phyloP scores from a whole-genome alignment of 2,888 invertebrate species.

The Microplitis deprimator region DNA sequence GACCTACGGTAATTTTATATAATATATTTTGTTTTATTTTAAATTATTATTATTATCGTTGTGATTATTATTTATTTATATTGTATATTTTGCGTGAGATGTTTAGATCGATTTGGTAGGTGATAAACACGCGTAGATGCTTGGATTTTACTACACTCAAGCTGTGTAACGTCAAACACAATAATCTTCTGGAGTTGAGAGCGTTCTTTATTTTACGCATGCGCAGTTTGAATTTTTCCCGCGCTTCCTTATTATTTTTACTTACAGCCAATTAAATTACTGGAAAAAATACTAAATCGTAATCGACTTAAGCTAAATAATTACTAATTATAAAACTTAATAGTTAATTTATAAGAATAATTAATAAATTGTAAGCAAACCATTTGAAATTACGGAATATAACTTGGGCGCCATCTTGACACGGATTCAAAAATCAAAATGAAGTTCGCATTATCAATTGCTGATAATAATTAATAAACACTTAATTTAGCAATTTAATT shows the following conservation, averaged over 20 bases:
- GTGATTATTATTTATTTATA: neutral
- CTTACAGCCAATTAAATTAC: neutral
- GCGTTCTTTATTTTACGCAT: conserved; percentile 1
- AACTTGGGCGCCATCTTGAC: too few relatives aligned
- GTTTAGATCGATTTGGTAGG: neutral
- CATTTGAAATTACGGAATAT: too few relatives aligned
- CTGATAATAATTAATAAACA: too few relatives aligned
- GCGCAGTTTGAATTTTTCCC: neutral
- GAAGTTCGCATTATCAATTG: too few relatives aligned
- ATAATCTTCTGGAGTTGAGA: neutral
- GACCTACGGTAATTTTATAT: neutral
- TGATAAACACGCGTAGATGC: conserved; percentile 32
- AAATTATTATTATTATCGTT: neutral
- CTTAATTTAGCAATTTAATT: too few relatives aligned
- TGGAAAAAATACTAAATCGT: too few relatives aligned
- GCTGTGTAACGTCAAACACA: neutral
- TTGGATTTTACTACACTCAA: neutral
- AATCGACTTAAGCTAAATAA: too few relatives aligned
- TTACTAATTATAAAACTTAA: too few relatives aligned
- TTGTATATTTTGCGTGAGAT: neutral
- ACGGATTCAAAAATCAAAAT: too few relatives aligned
- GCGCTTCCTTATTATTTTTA: conserved; percentile 2
- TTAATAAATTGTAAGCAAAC: too few relatives aligned
- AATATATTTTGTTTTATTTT: neutral
- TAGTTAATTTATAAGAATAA: too few relatives aligned